Percentiles rank a stretch among this genome's conserved stretches.
Evolutionary conservation across 2,888 invertebrate genomes (phyloP).

Genomic region (Agonum fuliginosum): DNA sequence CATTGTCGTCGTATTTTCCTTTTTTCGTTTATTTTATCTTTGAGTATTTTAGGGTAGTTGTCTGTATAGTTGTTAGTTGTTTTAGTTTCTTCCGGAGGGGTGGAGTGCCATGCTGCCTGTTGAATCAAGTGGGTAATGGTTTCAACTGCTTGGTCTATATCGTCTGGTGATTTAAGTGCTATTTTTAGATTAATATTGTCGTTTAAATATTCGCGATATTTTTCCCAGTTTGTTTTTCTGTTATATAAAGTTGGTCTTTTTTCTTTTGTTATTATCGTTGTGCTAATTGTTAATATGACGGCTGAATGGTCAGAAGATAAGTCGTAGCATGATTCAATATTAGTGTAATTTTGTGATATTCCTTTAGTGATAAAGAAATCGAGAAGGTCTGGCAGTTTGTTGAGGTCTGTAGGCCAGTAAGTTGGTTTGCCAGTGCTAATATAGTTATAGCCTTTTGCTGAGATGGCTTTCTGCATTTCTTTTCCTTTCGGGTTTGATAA

Average conservation of each 20-base stretch:
- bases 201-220: neutral
- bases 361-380: too few species aligned
- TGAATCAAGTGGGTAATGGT: neutral
- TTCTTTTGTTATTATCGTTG: neutral
- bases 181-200: neutral
- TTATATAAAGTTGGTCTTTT: neutral
- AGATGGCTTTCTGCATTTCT: conserved; percentile 39
- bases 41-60: neutral
- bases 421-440: conserved; percentile 63
- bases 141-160: neutral
- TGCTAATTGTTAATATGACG: neutral
- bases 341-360: too few species aligned
- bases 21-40: neutral
- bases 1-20: neutral
- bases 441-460: conserved; percentile 19
- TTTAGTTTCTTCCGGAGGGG: neutral
- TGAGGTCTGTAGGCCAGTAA: too few species aligned
- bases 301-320: conserved; percentile 22
- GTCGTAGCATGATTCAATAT: too few species aligned
- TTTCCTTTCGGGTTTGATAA: conserved; percentile 57
- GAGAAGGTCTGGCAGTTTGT: too few species aligned
- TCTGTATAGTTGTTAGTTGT: neutral
- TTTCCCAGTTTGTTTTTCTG: neutral
- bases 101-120: neutral
- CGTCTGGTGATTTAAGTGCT: neutral